Base-by-base conservation (phyloP, 2,888 invertebrate genomes). In the Protula sp. region DNA sequence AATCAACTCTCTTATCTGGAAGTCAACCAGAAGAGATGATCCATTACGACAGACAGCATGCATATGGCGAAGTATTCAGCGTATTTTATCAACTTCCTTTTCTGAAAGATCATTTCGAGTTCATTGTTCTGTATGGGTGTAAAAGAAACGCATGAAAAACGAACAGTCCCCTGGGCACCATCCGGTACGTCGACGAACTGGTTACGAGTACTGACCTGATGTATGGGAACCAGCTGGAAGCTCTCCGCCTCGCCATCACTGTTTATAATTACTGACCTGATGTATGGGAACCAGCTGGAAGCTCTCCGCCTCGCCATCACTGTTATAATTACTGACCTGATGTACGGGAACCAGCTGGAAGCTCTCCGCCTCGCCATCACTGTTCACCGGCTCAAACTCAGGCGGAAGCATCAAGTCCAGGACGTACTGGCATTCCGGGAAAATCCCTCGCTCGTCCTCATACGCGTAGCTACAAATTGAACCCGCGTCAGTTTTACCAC, bases 171-270 rank as follows among this genome's bases (percentile, higher is more conserved):
- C n/a, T n/a, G n/a, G n/a, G n/a, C n/a, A n/a, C n/a, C n/a, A n/a
- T n/a, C n/a, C n/a, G n/a, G n/a, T n/a, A n/a, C n/a, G n/a, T n/a
- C n/a, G n/a, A n/a, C n/a, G n/a, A n/a, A n/a, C n/a, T n/a, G n/a
- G n/a, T n/a, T n/a, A n/a, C n/a, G n/a, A n/a, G n/a, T n/a, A n/a
- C n/a, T n/a, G n/a, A 38, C 45, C 70, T 87, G 86, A 26, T 72
- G 71, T 3, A 92, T 89, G 52, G 92, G 87, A 62, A 92, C 83
- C 67, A 94, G 83, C 80, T 93, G 90, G 82, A 95, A 95, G 61
- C 87, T 88, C 79, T 92, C 92, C 30, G 94, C 94, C 83, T 95
- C 95, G 19, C 94, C 94, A 81, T 95, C 95, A 31, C 90, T 88
- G 82, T 94, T 94, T 73, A 87, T 87, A n/a, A 95, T 95, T 67